A percentile compares a stretch with the other conserved stretches of the same genome.
These are phyloP conservation scores for Liodrosophila aerea DNA, from an alignment of 2,888 invertebrate species.

Conservation along the genomic window DNA sequence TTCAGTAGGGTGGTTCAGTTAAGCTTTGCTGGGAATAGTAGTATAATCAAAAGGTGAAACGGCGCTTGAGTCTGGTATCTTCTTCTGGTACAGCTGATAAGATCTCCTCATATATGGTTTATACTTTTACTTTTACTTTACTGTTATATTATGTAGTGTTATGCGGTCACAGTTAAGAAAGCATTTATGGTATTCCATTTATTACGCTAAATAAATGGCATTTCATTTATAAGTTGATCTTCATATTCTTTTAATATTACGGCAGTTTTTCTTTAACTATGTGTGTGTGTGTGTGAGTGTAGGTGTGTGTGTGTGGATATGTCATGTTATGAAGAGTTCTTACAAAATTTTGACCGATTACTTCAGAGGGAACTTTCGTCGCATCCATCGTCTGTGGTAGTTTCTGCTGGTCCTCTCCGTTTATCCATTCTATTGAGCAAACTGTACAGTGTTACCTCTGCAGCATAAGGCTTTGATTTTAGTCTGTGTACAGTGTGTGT, in stretches of 20 bases:
- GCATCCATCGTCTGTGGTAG: slow-evolving; percentile 1
- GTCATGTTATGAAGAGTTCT: slow-evolving; percentile 6
- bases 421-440: slow-evolving; percentile 4
- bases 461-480: background rate
- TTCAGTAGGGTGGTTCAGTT: background rate
- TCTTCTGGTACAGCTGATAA: background rate
- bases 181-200: slow-evolving; percentile 19
- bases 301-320: background rate
- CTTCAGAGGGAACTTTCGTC: background rate
- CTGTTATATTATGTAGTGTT: background rate
- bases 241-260: slow-evolving; percentile 37
- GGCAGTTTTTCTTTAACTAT: slow-evolving; percentile 47
- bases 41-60: no score
- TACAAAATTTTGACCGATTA: slow-evolving; percentile 9
- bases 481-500: slow-evolving; percentile 9
- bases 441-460: background rate
- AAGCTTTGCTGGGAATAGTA: no score
- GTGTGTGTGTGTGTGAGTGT: slow-evolving; percentile 4
- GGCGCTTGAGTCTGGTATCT: no score
- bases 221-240: slow-evolving; percentile 12
- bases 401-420: background rate
- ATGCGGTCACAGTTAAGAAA: slow-evolving; percentile 23
- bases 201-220: slow-evolving; percentile 31
- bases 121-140: no score
- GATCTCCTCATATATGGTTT: no score